These are phyloP conservation scores for Xestia ashworthii DNA, from an alignment of 2,888 invertebrate species.

Conservation along the genomic window DNA sequence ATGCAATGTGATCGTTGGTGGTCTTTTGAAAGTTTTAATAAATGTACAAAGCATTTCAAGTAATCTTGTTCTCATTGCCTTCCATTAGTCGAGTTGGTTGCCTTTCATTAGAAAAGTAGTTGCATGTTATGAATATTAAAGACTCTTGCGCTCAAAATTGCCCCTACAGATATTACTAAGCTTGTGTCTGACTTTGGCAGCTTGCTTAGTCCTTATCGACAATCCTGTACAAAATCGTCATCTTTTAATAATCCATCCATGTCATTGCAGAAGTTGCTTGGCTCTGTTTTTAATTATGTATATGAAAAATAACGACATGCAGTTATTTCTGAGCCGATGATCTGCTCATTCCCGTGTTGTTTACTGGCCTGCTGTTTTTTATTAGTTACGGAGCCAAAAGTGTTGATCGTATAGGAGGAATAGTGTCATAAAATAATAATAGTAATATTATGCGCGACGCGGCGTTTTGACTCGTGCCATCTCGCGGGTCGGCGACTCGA, in stretches of 20 bases:
- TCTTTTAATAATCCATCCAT: not conserved
- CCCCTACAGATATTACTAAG: not conserved
- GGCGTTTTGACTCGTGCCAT: slow-evolving; percentile 86
- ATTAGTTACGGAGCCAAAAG: slow-evolving; percentile 56
- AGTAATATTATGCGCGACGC: slow-evolving; percentile 66
- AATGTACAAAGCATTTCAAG: slow-evolving; percentile 22
- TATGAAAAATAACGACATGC: slow-evolving; percentile 9
- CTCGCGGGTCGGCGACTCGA: slow-evolving; percentile 84
- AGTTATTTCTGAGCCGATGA: slow-evolving; percentile 38
- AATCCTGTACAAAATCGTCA: no score
- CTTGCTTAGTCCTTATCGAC: not conserved
- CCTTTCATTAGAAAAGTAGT: not conserved
- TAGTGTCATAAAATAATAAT: slow-evolving; percentile 68
- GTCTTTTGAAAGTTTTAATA: slow-evolving; percentile 64
- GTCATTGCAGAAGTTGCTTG: not conserved
- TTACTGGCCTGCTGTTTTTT: slow-evolving; percentile 59
- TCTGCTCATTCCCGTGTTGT: slow-evolving; percentile 37
- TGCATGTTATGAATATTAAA: slow-evolving; percentile 18
- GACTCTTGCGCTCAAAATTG: not conserved
- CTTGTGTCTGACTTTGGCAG: not conserved
- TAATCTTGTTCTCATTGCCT: slow-evolving; percentile 32
- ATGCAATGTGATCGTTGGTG: slow-evolving; percentile 70
- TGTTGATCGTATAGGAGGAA: slow-evolving; percentile 61
- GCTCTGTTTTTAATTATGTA: slow-evolving; percentile 8
- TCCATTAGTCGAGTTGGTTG: slow-evolving; percentile 20